Percentiles rank a stretch among this genome's conserved stretches.
Conservation (phyloP, 2,797 vertebrate species). For the Sphenodon punctatus region DNA sequence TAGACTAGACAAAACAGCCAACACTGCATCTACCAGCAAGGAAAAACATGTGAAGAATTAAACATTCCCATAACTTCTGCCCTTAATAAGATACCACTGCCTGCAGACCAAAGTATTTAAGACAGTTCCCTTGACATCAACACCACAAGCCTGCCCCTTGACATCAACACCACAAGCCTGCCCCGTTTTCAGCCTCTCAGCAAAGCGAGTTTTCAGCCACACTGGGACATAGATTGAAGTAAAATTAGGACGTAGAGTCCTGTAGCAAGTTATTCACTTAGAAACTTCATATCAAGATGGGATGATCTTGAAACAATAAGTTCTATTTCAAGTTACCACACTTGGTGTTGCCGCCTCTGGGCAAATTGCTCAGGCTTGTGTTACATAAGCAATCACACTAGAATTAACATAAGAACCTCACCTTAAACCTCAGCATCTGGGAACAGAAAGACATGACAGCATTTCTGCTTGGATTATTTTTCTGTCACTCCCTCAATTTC, state of each 20-base stretch:
- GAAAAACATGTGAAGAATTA: not conserved
- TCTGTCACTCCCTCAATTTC: too few relatives aligned
- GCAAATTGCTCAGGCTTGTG: not conserved
- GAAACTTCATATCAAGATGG: not conserved
- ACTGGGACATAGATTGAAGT: not conserved
- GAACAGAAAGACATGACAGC: too few relatives aligned
- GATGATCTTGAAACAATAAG: not conserved
- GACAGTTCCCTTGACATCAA: fast-evolving
- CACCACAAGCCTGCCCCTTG: too few relatives aligned
- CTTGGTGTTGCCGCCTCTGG: fast-evolving
- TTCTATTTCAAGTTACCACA: not conserved
- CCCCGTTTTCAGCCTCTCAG: not conserved
- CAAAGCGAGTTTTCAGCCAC: not conserved
- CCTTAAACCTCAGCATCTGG: not conserved
- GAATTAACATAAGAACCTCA: not conserved
- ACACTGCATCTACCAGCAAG: not conserved
- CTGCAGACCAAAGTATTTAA: not conserved
- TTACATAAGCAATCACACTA: not conserved
- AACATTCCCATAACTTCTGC: not conserved
- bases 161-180: not conserved
- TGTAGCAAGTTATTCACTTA: not conserved
- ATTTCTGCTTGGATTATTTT: too few relatives aligned
- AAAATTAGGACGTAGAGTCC: not conserved
- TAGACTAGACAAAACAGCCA: not conserved
- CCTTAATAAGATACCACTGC: not conserved